Evolutionary conservation across 1,140 invertebrate species (phyloP).

Genomic region (Ericerus pela): DNA sequence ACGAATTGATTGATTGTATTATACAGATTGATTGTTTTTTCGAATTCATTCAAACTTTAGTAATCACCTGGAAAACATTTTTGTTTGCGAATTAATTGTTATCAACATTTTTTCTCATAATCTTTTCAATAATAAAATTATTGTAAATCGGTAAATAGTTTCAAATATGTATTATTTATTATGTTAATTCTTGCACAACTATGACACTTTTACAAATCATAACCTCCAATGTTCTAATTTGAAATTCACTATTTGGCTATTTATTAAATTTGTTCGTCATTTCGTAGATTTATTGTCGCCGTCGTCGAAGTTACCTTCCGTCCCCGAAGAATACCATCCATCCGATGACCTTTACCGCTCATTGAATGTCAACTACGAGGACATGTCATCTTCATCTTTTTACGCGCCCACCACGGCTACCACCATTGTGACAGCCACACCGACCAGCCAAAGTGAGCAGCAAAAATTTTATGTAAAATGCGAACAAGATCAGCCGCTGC

Average conservation of each 20-base stretch:
- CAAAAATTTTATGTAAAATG: constrained; percentile 7
- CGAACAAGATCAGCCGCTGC: neutral
- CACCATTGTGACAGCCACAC: neutral
- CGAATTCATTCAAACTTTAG: too few relatives aligned
- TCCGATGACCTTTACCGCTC: neutral
- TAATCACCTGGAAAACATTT: too few relatives aligned
- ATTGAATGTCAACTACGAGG: constrained; percentile 1
- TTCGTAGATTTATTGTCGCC: constrained; percentile 35
- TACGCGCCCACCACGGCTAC: neutral
- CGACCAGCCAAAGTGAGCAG: neutral
- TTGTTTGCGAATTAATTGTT: too few relatives aligned
- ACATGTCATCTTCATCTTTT: neutral
- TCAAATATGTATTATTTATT: neutral
- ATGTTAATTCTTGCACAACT: neutral
- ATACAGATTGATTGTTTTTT: too few relatives aligned
- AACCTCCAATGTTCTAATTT: neutral
- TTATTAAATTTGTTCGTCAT: neutral
- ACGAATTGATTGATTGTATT: too few relatives aligned
- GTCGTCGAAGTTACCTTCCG: constrained; percentile 40
- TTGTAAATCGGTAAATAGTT: neutral
- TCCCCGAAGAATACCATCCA: constrained; percentile 42
- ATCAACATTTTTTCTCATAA: neutral
- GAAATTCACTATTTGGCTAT: neutral
- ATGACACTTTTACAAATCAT: neutral
- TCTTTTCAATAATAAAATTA: too few relatives aligned